phyloP scores from a whole-genome alignment of 2,888 invertebrate species.

The Onchidella celtica region DNA sequence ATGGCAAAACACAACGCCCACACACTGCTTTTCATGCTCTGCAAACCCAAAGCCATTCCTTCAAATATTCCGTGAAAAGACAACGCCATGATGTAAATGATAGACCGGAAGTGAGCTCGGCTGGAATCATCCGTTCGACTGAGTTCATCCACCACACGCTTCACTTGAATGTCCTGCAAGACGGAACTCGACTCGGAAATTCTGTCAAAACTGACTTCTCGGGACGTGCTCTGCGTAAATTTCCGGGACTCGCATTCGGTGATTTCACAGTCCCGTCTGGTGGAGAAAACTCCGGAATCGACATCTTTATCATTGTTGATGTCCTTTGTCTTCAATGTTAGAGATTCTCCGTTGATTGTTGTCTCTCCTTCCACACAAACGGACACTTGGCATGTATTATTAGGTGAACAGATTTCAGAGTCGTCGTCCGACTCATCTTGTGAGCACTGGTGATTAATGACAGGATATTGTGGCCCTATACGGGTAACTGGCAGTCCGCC shows the following conservation, averaged over 20 bases:
- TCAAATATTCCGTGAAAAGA: slow-evolving; percentile 75
- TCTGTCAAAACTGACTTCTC: slow-evolving; percentile 40
- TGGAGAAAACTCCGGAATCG: slow-evolving; percentile 1
- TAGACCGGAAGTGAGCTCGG: slow-evolving; percentile 69
- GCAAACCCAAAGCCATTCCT: slow-evolving; percentile 73
- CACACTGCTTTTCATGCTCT: slow-evolving; percentile 68
- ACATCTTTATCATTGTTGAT: not conserved
- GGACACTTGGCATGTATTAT: slow-evolving; percentile 5
- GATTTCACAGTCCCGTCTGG: not conserved
- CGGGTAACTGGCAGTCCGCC: no score
- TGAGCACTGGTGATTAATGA: not conserved
- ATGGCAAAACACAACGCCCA: slow-evolving; percentile 74
- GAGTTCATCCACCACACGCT: slow-evolving; percentile 70
- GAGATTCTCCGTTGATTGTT: not conserved
- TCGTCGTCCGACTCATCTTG: slow-evolving; percentile 29
- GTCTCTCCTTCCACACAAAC: slow-evolving; percentile 18
- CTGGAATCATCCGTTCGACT: slow-evolving; percentile 63
- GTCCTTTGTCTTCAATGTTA: not conserved
- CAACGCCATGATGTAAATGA: slow-evolving; percentile 70
- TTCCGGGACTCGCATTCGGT: slow-evolving; percentile 5
- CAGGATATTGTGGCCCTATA: not conserved
- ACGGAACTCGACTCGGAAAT: slow-evolving; percentile 38
- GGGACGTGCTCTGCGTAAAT: slow-evolving; percentile 24
- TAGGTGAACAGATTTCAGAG: not conserved
- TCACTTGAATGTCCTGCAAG: slow-evolving; percentile 65